Base-by-base conservation (phyloP, 2,113 vertebrate species). In the Irena cyanogastra region DNA sequence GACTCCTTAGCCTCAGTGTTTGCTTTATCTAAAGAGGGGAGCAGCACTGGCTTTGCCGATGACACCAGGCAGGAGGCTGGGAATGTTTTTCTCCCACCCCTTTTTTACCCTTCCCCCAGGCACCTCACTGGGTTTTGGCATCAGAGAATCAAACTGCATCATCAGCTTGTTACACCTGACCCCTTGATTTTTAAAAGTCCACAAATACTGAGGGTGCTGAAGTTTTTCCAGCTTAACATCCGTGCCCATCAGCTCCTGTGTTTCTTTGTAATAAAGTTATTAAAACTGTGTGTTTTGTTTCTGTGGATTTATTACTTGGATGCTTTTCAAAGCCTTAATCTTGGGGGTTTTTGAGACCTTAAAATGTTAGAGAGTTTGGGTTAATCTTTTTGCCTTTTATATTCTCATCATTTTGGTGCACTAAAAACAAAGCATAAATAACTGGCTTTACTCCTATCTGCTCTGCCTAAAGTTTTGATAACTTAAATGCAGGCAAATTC, bases 361-460 rank as follows among this genome's bases (percentile, higher is more conserved):
- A 87, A 84, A 93, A 89, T 53, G 60, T 61, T 75, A 64, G 60
- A 90, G 86, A 78, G 56, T 77, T 94, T 57, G 71, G 56, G 85
- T 90, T 94, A 94, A 93, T 93, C 52, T 84, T 93, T 94, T 81
- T 87, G 42, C 41, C 27, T 94, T 94, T 95, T 92, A 71, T 68
- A 93, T 95, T 94, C 68, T 81, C 72, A 69, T 90, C 19, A 50
- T 92, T 94, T 94, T 71, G 27, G 44, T 81, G 76, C 64, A 79
- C 60, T 95, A 89, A 96, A 96, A 95, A 89, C 37, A 86, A 85
- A 90, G 56, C 45, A 54, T 72, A 90, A 95, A 92, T 93, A 96
- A 92, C 47, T 96, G 68, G 83, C 56, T 88, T 94, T 41, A 79
- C 33, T 95, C 93, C 90, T 95, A 96, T 97, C 95, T 93, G n/a